Evolutionary conservation across 1,140 invertebrate genomes (phyloP).

Genomic region (Eulimnadia texana): DNA sequence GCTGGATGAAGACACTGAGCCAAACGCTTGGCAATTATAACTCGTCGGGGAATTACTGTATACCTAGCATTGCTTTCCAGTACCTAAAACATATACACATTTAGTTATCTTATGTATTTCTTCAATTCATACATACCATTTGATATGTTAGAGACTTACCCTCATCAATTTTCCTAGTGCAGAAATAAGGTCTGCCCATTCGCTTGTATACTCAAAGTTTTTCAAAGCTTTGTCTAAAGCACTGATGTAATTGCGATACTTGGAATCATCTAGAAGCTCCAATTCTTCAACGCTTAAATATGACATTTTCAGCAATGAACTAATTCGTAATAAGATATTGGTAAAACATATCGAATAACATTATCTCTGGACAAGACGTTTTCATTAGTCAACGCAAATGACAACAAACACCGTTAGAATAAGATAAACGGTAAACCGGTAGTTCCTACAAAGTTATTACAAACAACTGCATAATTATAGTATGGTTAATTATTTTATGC

Average conservation of each 20-base stretch:
- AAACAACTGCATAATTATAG: no score
- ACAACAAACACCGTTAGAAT: no score
- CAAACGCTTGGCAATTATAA: conserved; percentile 81
- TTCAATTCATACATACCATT: no score
- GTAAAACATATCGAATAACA: no score
- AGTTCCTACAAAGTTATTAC: no score
- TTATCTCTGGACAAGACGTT: no score
- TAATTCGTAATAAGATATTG: no score
- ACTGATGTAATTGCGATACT: conserved; percentile 44
- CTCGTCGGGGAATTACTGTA: conserved; percentile 74
- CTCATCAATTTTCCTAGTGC: conserved; percentile 85
- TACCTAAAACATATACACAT: conserved; percentile 41
- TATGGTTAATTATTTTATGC: no score
- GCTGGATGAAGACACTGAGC: conserved; percentile 92
- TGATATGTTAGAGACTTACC: no score
- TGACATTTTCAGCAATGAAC: conserved; percentile 6
- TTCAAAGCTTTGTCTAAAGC: conserved; percentile 79
- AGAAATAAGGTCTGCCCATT: conserved; percentile 91
- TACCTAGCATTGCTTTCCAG: conserved; percentile 37
- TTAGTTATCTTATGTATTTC: no score
- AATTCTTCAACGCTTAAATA: conserved; percentile 8
- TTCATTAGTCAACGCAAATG: no score
- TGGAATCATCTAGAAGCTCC: conserved; percentile 3
- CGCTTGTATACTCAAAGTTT: conserved; percentile 83
- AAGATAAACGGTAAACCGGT: no score